These are phyloP conservation scores for Cenopis cana DNA, from an alignment of 2,888 invertebrate species.

Conservation along the genomic window DNA sequence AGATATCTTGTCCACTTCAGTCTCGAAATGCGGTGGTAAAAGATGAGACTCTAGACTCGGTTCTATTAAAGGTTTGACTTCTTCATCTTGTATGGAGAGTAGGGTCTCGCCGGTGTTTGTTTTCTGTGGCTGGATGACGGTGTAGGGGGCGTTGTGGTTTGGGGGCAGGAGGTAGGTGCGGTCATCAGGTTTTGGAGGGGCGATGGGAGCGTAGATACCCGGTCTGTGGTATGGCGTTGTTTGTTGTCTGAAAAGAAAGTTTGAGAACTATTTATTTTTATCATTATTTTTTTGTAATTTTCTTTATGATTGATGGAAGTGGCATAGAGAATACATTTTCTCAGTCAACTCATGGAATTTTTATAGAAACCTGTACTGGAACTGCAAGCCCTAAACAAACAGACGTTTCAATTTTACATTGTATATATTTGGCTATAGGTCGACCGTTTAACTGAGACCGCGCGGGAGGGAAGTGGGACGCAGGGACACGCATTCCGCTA, in stretches of 20 bases:
- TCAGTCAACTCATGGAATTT: no score
- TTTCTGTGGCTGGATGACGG: conserved; percentile 68
- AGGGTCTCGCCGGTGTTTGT: conserved; percentile 64
- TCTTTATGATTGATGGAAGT: background rate
- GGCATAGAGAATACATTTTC: no score
- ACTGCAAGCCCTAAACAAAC: no score
- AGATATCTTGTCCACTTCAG: conserved; percentile 59
- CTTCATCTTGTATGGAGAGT: conserved; percentile 67
- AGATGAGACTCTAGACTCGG: conserved; percentile 64
- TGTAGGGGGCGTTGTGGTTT: conserved; percentile 68
- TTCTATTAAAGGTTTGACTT: conserved; percentile 72
- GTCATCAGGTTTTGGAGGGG: conserved; percentile 74
- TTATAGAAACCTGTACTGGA: no score
- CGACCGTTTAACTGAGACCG: no score
- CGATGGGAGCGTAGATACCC: conserved; percentile 82
- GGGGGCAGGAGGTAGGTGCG: conserved; percentile 70
- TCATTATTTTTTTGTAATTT: background rate
- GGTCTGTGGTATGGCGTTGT: conserved; percentile 80
- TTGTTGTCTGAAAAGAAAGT: conserved; percentile 61
- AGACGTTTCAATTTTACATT: no score
- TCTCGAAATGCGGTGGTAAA: conserved; percentile 68
- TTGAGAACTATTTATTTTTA: background rate
- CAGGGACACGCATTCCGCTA: no score
- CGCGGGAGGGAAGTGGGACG: no score
- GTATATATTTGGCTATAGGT: no score